Evolutionary conservation across 2,888 invertebrate genomes (phyloP), one percentile per base, ranked within the genome.

Genomic region (Eristalis intricaria): DNA sequence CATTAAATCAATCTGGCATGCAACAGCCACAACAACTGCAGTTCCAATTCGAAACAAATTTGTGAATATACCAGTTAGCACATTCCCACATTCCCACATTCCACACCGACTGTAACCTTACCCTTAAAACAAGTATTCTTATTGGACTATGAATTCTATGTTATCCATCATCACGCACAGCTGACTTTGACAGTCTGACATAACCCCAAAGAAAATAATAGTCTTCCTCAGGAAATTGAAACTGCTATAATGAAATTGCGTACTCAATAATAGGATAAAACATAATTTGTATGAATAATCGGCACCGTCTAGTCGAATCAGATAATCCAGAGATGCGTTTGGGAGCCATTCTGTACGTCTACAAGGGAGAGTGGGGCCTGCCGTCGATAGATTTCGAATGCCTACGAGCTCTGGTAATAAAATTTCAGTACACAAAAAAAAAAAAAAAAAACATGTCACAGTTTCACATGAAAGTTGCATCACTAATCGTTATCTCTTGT

Each of bases 301-400:
- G 22, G 60, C 23, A 43, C 15, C 56, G 32, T 66, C 43, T 43
- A 29, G 50, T 22, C 10, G 76, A 69, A 58, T 13, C 35, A 2
- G 13, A 35, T 26, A 69, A 60, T 8, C 23, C 68, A 64, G 71
- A 88, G 84, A 93, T 93, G 92, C 90, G 91, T 88, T 86, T 92
- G 65, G 92, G 91, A 56, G 91, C 92, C 8, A 90, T 95, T 92
- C 93, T 98, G 89, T 95, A 96, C 92, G 95, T 97, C 89, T 98
- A 97, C 96, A 95, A 96, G 91, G 97, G 97, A 23, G 97, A 97
- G 92, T 98, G 96, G 96, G 97, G 97, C 26, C 93, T 98, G 71
- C 97, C 97, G 0, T 97, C 98, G 0, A 95, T 98, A 82, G 97
- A 98, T 94, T 94, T 96, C 84, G 95, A 96, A 92, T 97, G 97